Conservation (phyloP, 2,113 vertebrate species). For the Micronycteris hirsuta region DNA sequence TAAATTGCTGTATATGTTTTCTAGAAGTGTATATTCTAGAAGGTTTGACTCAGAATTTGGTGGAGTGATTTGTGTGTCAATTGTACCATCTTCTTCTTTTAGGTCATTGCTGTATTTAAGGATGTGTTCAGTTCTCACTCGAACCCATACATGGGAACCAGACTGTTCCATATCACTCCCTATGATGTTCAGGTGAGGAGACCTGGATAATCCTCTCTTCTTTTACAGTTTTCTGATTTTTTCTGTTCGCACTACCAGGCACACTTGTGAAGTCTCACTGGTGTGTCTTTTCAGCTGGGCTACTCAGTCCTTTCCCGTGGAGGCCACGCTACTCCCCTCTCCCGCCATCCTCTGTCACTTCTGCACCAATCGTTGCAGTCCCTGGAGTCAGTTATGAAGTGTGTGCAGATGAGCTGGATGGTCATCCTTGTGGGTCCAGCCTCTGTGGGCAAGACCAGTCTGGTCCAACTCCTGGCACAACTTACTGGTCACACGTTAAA, state of each 20-base stretch:
- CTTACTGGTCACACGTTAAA: slow-evolving; percentile 91
- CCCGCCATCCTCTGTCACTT: slow-evolving; percentile 87
- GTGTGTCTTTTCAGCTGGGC: slow-evolving; percentile 84
- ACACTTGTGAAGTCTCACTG: neutral
- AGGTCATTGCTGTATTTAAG: slow-evolving; percentile 90
- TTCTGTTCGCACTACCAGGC: neutral
- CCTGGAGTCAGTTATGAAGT: slow-evolving; percentile 96
- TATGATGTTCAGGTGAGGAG: slow-evolving; percentile 91
- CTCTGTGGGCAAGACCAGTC: slow-evolving; percentile 93
- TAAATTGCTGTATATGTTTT: neutral
- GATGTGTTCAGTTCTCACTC: slow-evolving; percentile 87
- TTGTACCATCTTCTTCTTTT: slow-evolving; percentile 6
- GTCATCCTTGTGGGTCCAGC: slow-evolving; percentile 94
- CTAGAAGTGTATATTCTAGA: neutral
- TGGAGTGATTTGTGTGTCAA: slow-evolving; percentile 7
- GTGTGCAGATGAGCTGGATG: slow-evolving; percentile 98
- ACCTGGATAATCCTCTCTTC: neutral
- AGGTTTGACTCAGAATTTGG: neutral
- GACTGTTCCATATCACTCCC: slow-evolving; percentile 92
- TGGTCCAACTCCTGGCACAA: slow-evolving; percentile 92
- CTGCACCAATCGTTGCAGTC: slow-evolving; percentile 90
- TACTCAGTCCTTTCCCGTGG: slow-evolving; percentile 92
- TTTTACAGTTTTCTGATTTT: neutral
- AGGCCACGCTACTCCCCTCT: slow-evolving; percentile 79
- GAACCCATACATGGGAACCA: slow-evolving; percentile 87